Evolutionary conservation across 2,888 invertebrate genomes (phyloP), one percentile per base, ranked within the genome.

Genomic region (Drosophila prolongata): DNA sequence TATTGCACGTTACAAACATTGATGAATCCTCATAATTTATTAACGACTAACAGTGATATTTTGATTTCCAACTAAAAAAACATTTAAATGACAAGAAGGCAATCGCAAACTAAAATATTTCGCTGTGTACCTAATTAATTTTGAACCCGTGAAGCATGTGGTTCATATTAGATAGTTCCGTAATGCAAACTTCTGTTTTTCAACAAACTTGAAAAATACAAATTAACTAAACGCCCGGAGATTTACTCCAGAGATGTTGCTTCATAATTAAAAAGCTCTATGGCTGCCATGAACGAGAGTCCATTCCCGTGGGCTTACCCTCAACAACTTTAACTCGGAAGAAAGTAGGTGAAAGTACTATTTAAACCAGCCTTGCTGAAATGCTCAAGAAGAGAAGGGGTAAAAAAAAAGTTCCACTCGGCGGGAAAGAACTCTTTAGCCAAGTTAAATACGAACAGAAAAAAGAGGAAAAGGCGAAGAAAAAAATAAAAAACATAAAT

Each of bases 201-300:
- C 58, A 70, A 59, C 50, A 59, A 68, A 59, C 60, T 58, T 44
- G 16, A 46, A 75, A 80, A 83, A 70, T 81, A 67, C 69, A 84
- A 87, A 87, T 87, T 84, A 84, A 80, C 72, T 80, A 62, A 80
- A 62, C 59, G 66, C 79, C 83, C 72, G 40, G 76, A 80, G 78
- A 64, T 60, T 58, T 11, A n/a, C 55, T 30, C 6, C 53, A 49
- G 74, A 64, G 66, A 37, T 49, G 66, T 37, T 35, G 42, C 19
- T 70, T 69, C 75, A 56, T 71, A 71, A 71, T 71, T 71, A 71
- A 71, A 71, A 75, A 74, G 46, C 64, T 46, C 42, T 40, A 44
- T 11, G 44, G 27, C 37, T 55, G 46, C 34, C 38, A 37, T 46
- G 34, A n/a, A 68, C 35, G 14, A 5, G 46, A 64, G 46, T 56